Evolutionary conservation across 2,888 invertebrate species (phyloP).

Genomic region (Stenolophus ochropezus): DNA sequence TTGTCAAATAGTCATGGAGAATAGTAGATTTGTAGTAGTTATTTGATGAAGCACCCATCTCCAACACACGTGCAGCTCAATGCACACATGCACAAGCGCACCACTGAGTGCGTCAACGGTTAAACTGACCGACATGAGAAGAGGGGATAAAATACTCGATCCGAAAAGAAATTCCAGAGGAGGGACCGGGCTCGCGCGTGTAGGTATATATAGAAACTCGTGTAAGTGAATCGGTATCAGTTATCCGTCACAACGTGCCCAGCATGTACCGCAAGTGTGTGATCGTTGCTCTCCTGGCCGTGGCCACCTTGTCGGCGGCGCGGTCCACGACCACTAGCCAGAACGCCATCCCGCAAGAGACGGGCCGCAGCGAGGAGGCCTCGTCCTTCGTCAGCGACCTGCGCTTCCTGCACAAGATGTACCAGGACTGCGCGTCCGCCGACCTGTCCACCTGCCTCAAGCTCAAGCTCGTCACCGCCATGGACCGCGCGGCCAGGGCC

Average conservation of each 20-base stretch:
- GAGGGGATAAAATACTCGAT: slow-evolving; percentile 66
- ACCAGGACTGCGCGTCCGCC: slow-evolving; percentile 85
- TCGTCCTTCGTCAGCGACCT: slow-evolving; percentile 78
- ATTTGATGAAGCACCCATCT: too few relatives aligned
- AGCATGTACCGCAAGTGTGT: slow-evolving; percentile 78
- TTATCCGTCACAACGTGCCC: slow-evolving; percentile 64
- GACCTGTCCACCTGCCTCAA: slow-evolving; percentile 85
- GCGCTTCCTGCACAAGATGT: slow-evolving; percentile 84
- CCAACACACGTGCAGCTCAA: background rate
- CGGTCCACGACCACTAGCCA: slow-evolving; percentile 75
- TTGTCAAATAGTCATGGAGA: too few relatives aligned
- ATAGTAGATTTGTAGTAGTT: too few relatives aligned
- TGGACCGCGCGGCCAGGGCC: slow-evolving; percentile 82
- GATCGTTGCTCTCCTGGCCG: slow-evolving; percentile 76
- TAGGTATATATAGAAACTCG: slow-evolving; percentile 70
- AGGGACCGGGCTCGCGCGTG: slow-evolving; percentile 66
- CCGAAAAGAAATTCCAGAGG: slow-evolving; percentile 68
- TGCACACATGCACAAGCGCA: slow-evolving; percentile 34
- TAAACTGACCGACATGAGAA: slow-evolving; percentile 62
- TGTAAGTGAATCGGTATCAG: slow-evolving; percentile 72
- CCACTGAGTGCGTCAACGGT: slow-evolving; percentile 59
- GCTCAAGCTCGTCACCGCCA: slow-evolving; percentile 84
- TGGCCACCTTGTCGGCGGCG: slow-evolving; percentile 75
- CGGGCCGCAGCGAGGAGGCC: slow-evolving; percentile 68
- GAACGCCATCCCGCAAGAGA: slow-evolving; percentile 68